phyloP scores from a whole-genome alignment of 2,888 invertebrate species.

The Dryadula phaetusa region DNA sequence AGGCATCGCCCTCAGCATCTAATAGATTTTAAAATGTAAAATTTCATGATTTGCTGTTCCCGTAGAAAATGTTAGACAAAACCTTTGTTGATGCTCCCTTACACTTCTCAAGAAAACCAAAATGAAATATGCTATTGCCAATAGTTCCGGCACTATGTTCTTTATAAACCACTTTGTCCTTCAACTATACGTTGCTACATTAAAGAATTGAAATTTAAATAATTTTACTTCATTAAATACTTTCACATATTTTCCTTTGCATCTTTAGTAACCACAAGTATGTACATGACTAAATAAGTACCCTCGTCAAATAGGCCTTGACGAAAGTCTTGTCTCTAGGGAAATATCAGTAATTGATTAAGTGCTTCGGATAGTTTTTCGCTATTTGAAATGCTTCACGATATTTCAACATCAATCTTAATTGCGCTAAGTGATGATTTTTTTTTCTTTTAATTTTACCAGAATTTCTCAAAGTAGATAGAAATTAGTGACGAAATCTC shows the following conservation, averaged over 20 bases:
- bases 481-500: neutral
- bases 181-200: no score
- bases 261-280: neutral
- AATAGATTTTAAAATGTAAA: no score
- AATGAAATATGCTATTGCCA: no score
- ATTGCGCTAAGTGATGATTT: neutral
- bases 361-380: constrained; percentile 24
- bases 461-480: neutral
- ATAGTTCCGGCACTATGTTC: no score
- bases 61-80: no score
- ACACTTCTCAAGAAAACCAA: no score
- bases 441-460: neutral
- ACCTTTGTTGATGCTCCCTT: no score
- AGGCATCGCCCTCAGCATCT: no score
- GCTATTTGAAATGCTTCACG: neutral
- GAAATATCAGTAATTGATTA: constrained; percentile 42
- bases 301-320: constrained; percentile 33
- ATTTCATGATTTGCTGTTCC: no score
- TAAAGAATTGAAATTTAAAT: neutral
- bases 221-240: neutral
- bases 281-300: constrained; percentile 20
- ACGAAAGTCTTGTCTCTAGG: constrained; percentile 29
- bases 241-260: neutral
- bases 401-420: constrained; percentile 10
- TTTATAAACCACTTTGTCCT: no score